A percentile compares a stretch with the other conserved stretches of the same genome.
Evolutionary conservation across 2,797 vertebrate species (phyloP).

Genomic region (Cygnus olor): DNA sequence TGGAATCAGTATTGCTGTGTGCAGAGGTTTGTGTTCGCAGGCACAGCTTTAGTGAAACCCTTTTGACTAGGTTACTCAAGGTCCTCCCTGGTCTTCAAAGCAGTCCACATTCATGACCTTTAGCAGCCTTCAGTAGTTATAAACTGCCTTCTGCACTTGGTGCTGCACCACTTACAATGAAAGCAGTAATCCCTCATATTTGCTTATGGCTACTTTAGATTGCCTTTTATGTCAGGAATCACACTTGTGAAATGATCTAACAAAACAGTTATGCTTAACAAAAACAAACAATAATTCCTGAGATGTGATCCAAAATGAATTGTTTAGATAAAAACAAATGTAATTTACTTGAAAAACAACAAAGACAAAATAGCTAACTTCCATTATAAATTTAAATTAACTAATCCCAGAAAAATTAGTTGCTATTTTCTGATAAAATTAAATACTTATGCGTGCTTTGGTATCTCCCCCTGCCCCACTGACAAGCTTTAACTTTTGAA

Average conservation of each 20-base stretch:
- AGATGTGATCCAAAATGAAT: constrained; percentile 3
- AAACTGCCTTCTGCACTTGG: neutral
- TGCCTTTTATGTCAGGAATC: constrained; percentile 33
- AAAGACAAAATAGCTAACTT: neutral
- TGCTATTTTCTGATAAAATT: constrained; percentile 17
- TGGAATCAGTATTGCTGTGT: neutral
- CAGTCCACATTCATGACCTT: neutral
- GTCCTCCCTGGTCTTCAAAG: neutral
- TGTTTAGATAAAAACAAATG: constrained; percentile 14
- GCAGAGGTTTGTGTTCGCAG: neutral
- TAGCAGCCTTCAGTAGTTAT: neutral
- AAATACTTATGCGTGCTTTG: neutral
- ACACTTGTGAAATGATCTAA: neutral
- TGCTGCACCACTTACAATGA: neutral
- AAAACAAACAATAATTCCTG: constrained; percentile 15
- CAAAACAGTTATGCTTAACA: neutral
- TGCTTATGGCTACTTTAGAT: constrained; percentile 3
- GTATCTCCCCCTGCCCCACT: neutral
- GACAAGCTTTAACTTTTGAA: neutral
- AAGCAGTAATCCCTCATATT: neutral
- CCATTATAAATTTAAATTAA: neutral
- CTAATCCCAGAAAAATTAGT: neutral
- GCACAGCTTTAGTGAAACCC: neutral
- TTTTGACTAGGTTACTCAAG: neutral
- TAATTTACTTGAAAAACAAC: constrained; percentile 7